Conservation (phyloP, 2,888 invertebrate genomes). For the Coelinius sp. region DNA sequence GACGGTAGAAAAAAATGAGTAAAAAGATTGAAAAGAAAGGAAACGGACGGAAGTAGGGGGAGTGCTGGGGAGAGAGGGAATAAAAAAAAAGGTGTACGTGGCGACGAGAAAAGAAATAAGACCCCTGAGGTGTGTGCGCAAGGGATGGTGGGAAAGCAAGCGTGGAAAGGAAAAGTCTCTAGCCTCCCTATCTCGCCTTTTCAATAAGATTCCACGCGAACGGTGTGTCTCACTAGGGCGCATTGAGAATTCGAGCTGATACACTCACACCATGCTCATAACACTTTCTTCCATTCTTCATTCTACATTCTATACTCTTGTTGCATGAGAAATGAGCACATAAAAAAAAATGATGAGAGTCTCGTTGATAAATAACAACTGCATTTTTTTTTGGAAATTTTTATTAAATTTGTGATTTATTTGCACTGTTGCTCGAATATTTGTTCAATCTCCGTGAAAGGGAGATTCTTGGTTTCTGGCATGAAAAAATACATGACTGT, state of each 20-base stretch:
- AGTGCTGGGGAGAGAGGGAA: background rate
- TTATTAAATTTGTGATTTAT: background rate
- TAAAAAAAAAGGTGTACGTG: background rate
- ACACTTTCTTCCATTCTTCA: slow-evolving; percentile 18
- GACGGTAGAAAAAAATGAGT: background rate
- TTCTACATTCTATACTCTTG: background rate
- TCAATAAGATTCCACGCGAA: slow-evolving; percentile 26
- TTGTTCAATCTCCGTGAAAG: background rate
- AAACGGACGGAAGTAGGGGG: background rate
- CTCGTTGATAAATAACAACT: background rate
- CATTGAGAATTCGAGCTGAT: slow-evolving; percentile 25
- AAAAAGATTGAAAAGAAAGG: background rate
- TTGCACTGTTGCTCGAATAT: background rate
- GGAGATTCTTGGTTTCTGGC: background rate
- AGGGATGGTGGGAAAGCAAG: slow-evolving; percentile 7
- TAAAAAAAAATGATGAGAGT: background rate
- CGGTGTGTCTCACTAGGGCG: background rate
- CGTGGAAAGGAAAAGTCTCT: slow-evolving; percentile 20
- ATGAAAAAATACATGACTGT: background rate
- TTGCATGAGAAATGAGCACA: background rate
- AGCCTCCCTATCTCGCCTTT: slow-evolving; percentile 15
- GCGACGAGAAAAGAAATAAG: slow-evolving; percentile 15
- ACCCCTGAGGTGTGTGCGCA: slow-evolving; percentile 1
- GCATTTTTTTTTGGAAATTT: background rate
- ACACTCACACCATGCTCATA: slow-evolving; percentile 7